A percentile compares a stretch with the other conserved stretches of the same genome.
Conservation (phyloP, 1,140 invertebrate species). For the Pseudomyrmex pallidus region DNA sequence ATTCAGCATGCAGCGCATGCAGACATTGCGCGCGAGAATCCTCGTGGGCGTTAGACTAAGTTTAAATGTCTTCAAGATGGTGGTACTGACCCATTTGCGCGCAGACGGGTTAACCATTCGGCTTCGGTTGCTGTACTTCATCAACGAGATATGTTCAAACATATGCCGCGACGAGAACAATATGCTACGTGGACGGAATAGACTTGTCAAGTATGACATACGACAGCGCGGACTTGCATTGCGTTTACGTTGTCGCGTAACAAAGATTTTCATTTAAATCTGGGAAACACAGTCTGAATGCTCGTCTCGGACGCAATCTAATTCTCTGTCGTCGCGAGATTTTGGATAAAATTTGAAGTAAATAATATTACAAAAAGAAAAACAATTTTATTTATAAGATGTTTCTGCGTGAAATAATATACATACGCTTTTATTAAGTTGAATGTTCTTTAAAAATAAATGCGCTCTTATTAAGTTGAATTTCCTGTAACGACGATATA, state of each 20-base stretch:
- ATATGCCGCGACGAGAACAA: constrained; percentile 27
- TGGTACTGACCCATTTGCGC: constrained; percentile 68
- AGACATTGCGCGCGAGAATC: constrained; percentile 61
- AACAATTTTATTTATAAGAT: background rate
- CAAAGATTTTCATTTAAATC: constrained; percentile 8
- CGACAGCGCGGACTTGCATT: background rate
- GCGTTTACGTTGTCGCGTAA: background rate
- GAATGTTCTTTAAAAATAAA: background rate
- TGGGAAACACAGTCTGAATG: background rate
- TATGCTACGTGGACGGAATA: constrained; percentile 5
- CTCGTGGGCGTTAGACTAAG: constrained; percentile 63
- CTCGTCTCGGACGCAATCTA: background rate
- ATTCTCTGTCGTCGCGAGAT: background rate
- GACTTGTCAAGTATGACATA: background rate
- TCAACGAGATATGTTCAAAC: constrained; percentile 59
- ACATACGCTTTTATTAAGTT: background rate
- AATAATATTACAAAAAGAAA: background rate
- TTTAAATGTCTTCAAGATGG: constrained; percentile 75
- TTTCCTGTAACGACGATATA: background rate
- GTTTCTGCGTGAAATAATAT: background rate
- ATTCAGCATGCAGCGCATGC: constrained; percentile 23
- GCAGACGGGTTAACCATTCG: constrained; percentile 60
- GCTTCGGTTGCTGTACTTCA: constrained; percentile 37
- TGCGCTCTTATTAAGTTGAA: constrained; percentile 1
- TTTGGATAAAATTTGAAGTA: background rate